phyloP scores from a whole-genome alignment of 1,140 invertebrate species.

The Bombus confusus region DNA sequence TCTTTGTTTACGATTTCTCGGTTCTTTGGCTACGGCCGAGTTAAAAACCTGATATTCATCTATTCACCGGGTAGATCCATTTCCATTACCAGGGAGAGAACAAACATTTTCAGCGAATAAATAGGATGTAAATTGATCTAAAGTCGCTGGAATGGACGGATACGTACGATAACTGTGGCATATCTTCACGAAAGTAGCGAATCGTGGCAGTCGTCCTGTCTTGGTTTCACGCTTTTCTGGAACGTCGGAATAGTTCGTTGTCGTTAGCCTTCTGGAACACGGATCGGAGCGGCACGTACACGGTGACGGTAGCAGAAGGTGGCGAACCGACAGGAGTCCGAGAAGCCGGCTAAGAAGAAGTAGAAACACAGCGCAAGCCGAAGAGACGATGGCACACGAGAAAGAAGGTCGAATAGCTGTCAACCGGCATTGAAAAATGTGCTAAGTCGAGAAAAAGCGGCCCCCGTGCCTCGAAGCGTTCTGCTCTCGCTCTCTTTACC shows the following conservation, averaged over 20 bases:
- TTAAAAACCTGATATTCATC: no score
- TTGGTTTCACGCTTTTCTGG: conserved; percentile 64
- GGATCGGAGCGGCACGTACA: conserved; percentile 27
- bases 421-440: conserved; percentile 78
- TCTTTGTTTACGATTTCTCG: conserved; percentile 26
- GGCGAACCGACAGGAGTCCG: conserved; percentile 54
- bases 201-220: background rate
- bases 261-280: conserved; percentile 30
- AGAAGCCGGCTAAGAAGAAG: conserved; percentile 38
- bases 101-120: no score
- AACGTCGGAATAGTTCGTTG: conserved; percentile 41
- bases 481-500: conserved; percentile 59
- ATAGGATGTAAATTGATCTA: background rate
- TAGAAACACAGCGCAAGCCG: conserved; percentile 23
- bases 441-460: conserved; percentile 77
- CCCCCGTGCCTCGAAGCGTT: conserved; percentile 71
- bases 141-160: background rate
- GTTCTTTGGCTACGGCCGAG: background rate
- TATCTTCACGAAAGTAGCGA: conserved; percentile 37
- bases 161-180: background rate
- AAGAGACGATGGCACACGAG: conserved; percentile 36
- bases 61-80: no score
- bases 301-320: conserved; percentile 50
- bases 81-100: no score
- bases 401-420: conserved; percentile 75